Percentiles rank a stretch among this genome's conserved stretches.
Conservation (phyloP, 2,797 vertebrate species). For the Cyclura pinguis region DNA sequence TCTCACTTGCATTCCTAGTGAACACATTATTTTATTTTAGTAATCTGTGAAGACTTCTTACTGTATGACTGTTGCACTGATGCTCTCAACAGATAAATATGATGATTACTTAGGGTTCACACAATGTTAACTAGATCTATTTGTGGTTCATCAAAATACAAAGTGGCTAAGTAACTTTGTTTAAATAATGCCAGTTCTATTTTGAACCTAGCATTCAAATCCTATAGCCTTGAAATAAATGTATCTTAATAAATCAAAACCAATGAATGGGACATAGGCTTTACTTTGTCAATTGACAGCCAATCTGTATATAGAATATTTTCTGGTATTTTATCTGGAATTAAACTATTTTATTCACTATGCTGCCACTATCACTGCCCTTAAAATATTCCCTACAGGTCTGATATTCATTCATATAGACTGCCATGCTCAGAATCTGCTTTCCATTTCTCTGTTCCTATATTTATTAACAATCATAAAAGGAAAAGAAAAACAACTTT, state of each 20-base stretch:
- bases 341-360: conserved; percentile 21
- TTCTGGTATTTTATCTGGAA: neutral
- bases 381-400: neutral
- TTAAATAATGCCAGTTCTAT: neutral
- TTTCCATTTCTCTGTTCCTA: conserved; percentile 23
- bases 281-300: neutral
- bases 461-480: neutral
- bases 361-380: neutral
- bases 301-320: neutral
- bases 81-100: neutral
- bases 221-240: neutral
- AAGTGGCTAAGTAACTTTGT: conserved; percentile 43
- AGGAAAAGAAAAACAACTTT: neutral
- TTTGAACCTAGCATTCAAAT: neutral
- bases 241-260: neutral
- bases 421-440: neutral
- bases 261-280: neutral
- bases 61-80: neutral
- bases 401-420: neutral
- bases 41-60: neutral
- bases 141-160: conserved; percentile 23
- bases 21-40: neutral
- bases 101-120: neutral
- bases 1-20: too few species aligned
- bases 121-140: conserved; percentile 21